Evolutionary conservation across 2,113 vertebrate genomes (phyloP).

Genomic region (Archilochus colubris): DNA sequence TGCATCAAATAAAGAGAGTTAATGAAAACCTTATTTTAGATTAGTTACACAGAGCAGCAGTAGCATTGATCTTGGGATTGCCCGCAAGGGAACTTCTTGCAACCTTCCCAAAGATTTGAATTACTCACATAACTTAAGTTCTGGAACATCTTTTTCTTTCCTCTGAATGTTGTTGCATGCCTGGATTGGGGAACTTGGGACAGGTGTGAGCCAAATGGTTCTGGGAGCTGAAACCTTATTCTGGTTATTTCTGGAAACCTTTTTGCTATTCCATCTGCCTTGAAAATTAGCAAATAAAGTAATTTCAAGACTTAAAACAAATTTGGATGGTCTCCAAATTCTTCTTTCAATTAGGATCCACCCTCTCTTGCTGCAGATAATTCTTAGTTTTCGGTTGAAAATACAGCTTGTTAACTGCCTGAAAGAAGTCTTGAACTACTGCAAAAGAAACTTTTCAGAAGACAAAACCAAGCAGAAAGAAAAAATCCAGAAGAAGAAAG

Average conservation of each 20-base stretch:
- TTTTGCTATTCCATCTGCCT: neutral
- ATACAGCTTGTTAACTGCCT: neutral
- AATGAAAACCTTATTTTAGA: conserved; percentile 46
- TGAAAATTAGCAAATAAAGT: neutral
- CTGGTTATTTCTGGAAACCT: neutral
- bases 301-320: neutral
- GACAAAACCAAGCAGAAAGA: neutral
- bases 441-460: neutral
- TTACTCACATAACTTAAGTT: neutral
- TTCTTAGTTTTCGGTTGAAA: neutral
- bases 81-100: neutral
- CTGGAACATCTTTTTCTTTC: neutral
- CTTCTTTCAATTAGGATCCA: neutral
- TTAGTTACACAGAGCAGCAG: conserved; percentile 34
- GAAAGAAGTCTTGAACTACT: neutral
- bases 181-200: neutral
- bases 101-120: neutral
- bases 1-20: conserved; percentile 24
- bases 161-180: neutral
- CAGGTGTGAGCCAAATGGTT: neutral
- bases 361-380: neutral
- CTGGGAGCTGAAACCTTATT: neutral
- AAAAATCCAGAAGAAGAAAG: neutral
- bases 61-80: neutral
- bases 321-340: neutral